A percentile compares a stretch with the other conserved stretches of the same genome.
phyloP scores from a whole-genome alignment of 2,888 invertebrate genomes.

The Mesorhabditis spiculigera region DNA sequence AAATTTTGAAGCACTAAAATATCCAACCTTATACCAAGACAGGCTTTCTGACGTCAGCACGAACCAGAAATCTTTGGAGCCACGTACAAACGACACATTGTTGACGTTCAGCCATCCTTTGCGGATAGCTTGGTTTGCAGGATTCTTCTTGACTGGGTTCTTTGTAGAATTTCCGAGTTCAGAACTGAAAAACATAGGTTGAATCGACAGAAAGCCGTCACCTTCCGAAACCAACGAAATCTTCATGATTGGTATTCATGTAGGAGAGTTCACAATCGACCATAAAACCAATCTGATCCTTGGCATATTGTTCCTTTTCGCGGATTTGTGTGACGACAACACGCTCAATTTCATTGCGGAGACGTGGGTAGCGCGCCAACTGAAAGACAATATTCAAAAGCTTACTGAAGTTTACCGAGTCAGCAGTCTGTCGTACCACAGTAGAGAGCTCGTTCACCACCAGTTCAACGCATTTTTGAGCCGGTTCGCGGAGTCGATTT shows the following conservation, averaged over 20 bases:
- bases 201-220: constrained; percentile 61
- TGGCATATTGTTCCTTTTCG: constrained; percentile 88
- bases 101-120: constrained; percentile 99
- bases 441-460: constrained; percentile 85
- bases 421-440: constrained; percentile 90
- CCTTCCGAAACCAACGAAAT: constrained; percentile 97
- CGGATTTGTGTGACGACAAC: constrained; percentile 90
- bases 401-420: constrained; percentile 70
- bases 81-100: constrained; percentile 98
- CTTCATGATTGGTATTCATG: constrained; percentile 98
- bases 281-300: constrained; percentile 82
- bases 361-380: constrained; percentile 93
- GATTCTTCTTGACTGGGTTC: constrained; percentile 73
- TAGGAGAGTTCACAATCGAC: constrained; percentile 94
- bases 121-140: constrained; percentile 73
- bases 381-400: constrained; percentile 59
- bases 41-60: constrained; percentile 95
- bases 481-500: constrained; percentile 73
- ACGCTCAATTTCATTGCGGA: constrained; percentile 95
- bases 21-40: constrained; percentile 81
- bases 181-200: constrained; percentile 30
- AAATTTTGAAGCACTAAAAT: too few relatives aligned
- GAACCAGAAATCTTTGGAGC: constrained; percentile 98
- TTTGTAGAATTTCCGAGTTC: constrained; percentile 32
- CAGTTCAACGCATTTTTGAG: constrained; percentile 93